Evolutionary conservation across 2,888 invertebrate species (phyloP), one percentile per base, ranked within the genome.

Genomic region (Stramonita haemastoma): DNA sequence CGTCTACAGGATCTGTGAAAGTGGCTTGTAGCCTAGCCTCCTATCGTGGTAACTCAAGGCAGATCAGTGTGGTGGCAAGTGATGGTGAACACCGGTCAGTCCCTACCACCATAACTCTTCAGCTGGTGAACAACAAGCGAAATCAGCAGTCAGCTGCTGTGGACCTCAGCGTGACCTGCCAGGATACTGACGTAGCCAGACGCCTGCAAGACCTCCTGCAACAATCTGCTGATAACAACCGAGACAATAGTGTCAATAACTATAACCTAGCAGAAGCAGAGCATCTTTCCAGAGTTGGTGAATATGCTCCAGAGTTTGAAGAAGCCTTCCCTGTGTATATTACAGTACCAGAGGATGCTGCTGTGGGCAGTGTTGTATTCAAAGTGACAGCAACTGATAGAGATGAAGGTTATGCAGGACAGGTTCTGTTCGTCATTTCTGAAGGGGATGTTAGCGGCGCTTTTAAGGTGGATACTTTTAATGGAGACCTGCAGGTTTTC

Each of bases 11-110:
- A 0, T 97, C 98, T 8, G 96, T 99, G 56, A 97, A 97, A 26
- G 97, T 98, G 22, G 87, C 98, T 34, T 99, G 99, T 95, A 98
- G 98, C 95, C 96, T 99, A 29, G 89, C 88, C 34, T 89, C 92
- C 22, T 87, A 92, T 87, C 96, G 97, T 88, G 98, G 98, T 94
- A 96, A 97, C 73, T 97, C 97, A 89, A 97, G 98, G 19, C 97
- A 97, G 89, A 96, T 99, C 2, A 98, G 98, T 95, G 97, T 99
- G 29, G 98, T 98, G 0, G 98, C 99, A 0, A 98, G 98, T 0
- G 99, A 99, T 95, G 98, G 98, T 2, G 98, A 98, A 1, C 98
- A 99, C 96, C 98, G 98, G 94, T 98, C 99, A 0, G 98, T 99
- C 95, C 97, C 98, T 26, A 97, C 98, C 91, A 97, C 97, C 26